A percentile compares a stretch with the other conserved stretches of the same genome.
Conservation (phyloP, 1,140 invertebrate genomes). For the Bombyx mandarina region DNA sequence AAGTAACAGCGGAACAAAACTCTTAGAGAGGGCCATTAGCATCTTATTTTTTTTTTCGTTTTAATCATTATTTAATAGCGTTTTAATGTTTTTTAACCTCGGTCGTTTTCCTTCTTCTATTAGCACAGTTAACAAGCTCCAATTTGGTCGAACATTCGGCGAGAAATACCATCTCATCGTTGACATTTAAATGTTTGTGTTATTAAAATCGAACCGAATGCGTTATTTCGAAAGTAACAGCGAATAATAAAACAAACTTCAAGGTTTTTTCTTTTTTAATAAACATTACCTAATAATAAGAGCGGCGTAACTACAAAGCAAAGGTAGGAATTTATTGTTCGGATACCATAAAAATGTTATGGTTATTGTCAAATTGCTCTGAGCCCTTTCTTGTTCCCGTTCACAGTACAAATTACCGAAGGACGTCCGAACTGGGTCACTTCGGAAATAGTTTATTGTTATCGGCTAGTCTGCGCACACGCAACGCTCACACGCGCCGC, state of each 20-base stretch:
- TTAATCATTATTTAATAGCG: conserved; percentile 46
- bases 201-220: conserved; percentile 1
- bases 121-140: conserved; percentile 53
- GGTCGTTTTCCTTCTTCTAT: conserved; percentile 38
- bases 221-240: background rate
- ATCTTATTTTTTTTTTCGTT: conserved; percentile 29
- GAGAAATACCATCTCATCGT: conserved; percentile 17
- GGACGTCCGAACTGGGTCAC: conserved; percentile 68
- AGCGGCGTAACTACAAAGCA: conserved; percentile 13
- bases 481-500: conserved; percentile 31
- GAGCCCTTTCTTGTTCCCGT: conserved; percentile 68
- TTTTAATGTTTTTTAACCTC: conserved; percentile 53
- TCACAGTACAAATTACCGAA: conserved; percentile 65
- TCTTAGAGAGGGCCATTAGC: conserved; percentile 26
- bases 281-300: conserved; percentile 9
- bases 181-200: conserved; percentile 9
- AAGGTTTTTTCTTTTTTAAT: conserved; percentile 3
- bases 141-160: conserved; percentile 29
- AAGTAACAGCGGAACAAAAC: conserved; percentile 19
- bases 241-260: conserved; percentile 3
- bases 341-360: conserved; percentile 42
- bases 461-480: conserved; percentile 66
- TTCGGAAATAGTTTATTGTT: conserved; percentile 72
- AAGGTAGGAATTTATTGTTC: conserved; percentile 28
- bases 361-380: conserved; percentile 45